Evolutionary conservation across 2,113 vertebrate genomes (phyloP).

Genomic region (Mola mola): DNA sequence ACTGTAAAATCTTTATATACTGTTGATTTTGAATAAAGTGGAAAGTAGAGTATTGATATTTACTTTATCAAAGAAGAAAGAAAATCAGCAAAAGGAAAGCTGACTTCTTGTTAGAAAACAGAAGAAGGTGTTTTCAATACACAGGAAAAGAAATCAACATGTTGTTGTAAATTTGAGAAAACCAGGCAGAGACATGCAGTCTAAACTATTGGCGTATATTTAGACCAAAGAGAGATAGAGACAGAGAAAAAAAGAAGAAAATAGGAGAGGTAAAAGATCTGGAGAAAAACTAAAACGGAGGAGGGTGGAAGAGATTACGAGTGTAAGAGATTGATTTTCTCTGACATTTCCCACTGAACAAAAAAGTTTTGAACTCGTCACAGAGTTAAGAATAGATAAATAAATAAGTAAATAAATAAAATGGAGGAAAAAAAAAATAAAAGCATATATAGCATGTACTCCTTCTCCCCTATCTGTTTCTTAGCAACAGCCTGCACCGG

Average conservation of each 20-base stretch:
- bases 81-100: too few species aligned
- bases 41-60: too few species aligned
- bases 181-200: conserved; percentile 9
- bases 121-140: background rate
- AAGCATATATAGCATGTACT: conserved; percentile 70
- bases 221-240: conserved; percentile 31
- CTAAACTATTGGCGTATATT: conserved; percentile 54
- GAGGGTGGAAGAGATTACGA: conserved; percentile 47
- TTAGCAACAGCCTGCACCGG: conserved; percentile 80
- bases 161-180: conserved; percentile 20
- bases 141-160: conserved; percentile 28
- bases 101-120: background rate
- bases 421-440: conserved; percentile 33
- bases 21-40: too few species aligned
- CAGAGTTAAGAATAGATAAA: conserved; percentile 33
- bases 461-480: conserved; percentile 66
- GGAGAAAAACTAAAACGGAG: conserved; percentile 45
- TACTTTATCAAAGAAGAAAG: too few species aligned
- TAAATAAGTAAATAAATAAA: too few species aligned
- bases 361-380: conserved; percentile 59
- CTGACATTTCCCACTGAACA: conserved; percentile 66
- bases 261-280: conserved; percentile 11
- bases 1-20: too few species aligned
- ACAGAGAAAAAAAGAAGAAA: background rate
- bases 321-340: conserved; percentile 63